Evolutionary conservation across 1,140 invertebrate species (phyloP), one percentile per base, ranked within the genome.

Genomic region (Aphaenogaster ashmeadi): DNA sequence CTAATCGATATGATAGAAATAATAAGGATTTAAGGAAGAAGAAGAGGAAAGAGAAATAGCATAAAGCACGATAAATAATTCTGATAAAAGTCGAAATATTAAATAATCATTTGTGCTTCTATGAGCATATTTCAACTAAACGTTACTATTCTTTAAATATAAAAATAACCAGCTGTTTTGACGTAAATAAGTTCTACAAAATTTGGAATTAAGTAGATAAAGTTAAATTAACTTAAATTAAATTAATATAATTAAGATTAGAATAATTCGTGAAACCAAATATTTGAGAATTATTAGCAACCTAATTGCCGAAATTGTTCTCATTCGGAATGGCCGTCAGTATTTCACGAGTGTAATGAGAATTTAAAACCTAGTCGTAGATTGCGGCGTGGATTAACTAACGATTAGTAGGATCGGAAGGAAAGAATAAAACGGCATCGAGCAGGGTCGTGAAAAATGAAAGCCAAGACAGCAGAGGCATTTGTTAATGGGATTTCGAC

Each of bases 401-500:
- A 60, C 54, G 44, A 89, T 62, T 77, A 78, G 33, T 60, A 62
- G 1, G 18, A 56, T 36, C 8, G n/a, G 4, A 47, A 47, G 38
- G 7, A 58, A 79, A 11, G 7, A 41, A 58, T 64, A 52, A 67
- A 64, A 52, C 33, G 15, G 4, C 38, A 50, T 21, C 4, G 27
- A 38, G 11, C 7, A 64, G 9, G 60, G 7, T 52, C 41, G 33
- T 11, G 1, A 21, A 11, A 47, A 3, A 58, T 18, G 0, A 18
- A 11, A 47, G 2, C 47, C n/a, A 18, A 78, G 47, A 60, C 3
- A 60, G 8, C 3, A 33, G 56, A 58, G 54, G 44, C 47, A 75
- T 69, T 75, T 90, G 83, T 92, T 92, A 93, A 93, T 91, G 84
- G 87, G 90, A 74, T 90, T 94, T 91, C 89, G 74, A 92, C 90